These are phyloP conservation scores for Aricia agestis DNA, from an alignment of 1,140 invertebrate genomes.

Conservation along the genomic window DNA sequence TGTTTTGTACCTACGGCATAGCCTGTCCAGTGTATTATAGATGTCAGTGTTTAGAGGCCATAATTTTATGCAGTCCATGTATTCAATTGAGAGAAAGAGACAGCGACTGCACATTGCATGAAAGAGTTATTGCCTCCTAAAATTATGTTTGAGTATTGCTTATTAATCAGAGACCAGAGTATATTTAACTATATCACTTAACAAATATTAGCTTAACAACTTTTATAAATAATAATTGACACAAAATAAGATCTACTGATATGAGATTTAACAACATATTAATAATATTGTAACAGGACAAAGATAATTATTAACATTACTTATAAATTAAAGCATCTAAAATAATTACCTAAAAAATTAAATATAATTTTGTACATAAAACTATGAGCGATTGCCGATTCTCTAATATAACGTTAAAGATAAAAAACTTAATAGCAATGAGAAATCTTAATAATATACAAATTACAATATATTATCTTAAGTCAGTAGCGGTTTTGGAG, in stretches of 20 bases:
- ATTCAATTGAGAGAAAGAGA: too few species aligned
- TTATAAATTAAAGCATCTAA: neutral
- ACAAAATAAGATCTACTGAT: neutral
- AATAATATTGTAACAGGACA: constrained; percentile 12
- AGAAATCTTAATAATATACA: neutral
- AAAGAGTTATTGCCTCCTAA: too few species aligned
- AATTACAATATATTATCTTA: neutral
- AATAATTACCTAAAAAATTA: neutral
- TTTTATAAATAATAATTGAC: neutral
- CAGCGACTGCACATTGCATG: too few species aligned
- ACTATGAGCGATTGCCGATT: neutral
- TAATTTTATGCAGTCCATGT: too few species aligned
- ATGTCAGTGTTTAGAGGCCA: too few species aligned
- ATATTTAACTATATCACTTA: neutral
- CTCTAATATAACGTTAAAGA: neutral
- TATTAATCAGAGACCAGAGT: too few species aligned
- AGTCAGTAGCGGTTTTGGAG: too few species aligned
- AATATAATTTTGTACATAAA: neutral
- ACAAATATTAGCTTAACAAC: neutral
- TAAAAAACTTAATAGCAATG: neutral
- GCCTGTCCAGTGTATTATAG: too few species aligned
- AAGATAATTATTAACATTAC: neutral
- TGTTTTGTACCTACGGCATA: too few species aligned
- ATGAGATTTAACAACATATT: neutral
- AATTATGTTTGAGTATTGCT: too few species aligned